Percentiles rank a stretch among this genome's conserved stretches.
These are phyloP conservation scores for Henricia sp. DNA, from an alignment of 53 echinoderm and acorn worm genomes.

Conservation along the genomic window DNA sequence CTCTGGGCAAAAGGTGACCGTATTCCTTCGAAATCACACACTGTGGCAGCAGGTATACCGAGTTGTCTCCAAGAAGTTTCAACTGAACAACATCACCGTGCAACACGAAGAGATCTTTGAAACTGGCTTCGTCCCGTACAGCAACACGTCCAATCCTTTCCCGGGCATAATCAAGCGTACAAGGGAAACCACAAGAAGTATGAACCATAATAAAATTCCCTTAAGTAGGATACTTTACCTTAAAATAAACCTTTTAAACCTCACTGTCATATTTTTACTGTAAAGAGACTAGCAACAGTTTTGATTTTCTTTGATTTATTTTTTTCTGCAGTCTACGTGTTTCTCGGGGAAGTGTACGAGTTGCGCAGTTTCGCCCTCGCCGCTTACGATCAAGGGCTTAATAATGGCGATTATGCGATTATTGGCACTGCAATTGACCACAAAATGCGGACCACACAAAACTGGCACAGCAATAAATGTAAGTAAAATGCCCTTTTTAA, in stretches of 20 bases:
- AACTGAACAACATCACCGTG: constrained; percentile 58
- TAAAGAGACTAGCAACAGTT: too few relatives aligned
- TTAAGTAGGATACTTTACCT: too few relatives aligned
- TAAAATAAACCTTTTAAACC: too few relatives aligned
- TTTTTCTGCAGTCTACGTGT: constrained; percentile 80
- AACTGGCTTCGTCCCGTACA: constrained; percentile 64
- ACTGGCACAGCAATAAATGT: constrained; percentile 72
- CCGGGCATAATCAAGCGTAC: constrained; percentile 67
- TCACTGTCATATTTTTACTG: too few relatives aligned
- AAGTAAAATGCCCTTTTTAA: constrained; percentile 17
- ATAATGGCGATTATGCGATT: constrained; percentile 75
- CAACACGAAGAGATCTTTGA: constrained; percentile 71
- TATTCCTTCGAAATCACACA: constrained; percentile 74
- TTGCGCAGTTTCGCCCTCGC: constrained; percentile 78
- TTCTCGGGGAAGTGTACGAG: constrained; percentile 78
- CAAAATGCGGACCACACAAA: constrained; percentile 67
- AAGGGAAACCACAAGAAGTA: constrained; percentile 75
- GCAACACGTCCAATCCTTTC: constrained; percentile 61
- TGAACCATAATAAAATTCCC: too few relatives aligned
- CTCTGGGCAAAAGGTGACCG: constrained; percentile 80
- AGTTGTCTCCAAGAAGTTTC: constrained; percentile 56
- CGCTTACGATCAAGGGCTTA: constrained; percentile 61
- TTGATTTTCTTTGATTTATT: background rate
- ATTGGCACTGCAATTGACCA: constrained; percentile 70
- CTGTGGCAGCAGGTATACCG: constrained; percentile 63